Evolutionary conservation across 2,797 vertebrate genomes (phyloP).

Genomic region (Miichthys miiuy): DNA sequence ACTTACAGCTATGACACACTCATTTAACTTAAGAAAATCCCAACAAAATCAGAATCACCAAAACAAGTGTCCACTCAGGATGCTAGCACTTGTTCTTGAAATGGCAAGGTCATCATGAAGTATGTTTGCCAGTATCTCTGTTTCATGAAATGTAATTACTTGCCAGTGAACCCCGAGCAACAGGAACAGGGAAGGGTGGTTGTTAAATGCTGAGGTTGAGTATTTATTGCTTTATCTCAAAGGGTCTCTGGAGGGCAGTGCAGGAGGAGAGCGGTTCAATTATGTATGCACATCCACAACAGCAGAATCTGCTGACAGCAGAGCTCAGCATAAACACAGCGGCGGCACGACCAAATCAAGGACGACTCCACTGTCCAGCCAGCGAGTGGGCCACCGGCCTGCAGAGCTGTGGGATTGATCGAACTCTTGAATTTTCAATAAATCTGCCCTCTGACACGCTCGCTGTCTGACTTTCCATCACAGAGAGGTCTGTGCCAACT

Average conservation of each 20-base stretch:
- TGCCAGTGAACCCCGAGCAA: slow-evolving; percentile 24
- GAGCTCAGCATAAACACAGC: slow-evolving; percentile 51
- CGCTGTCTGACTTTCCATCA: slow-evolving; percentile 23
- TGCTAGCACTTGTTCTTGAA: not conserved
- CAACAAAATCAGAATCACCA: not conserved
- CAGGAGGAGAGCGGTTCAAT: slow-evolving; percentile 61
- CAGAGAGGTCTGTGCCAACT: slow-evolving; percentile 40
- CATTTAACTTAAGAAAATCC: not conserved
- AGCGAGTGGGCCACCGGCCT: slow-evolving; percentile 14
- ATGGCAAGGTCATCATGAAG: slow-evolving; percentile 28
- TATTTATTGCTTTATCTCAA: slow-evolving; percentile 66
- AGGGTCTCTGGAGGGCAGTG: slow-evolving; percentile 48
- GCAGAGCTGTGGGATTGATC: slow-evolving; percentile 55
- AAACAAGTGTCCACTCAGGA: slow-evolving; percentile 6
- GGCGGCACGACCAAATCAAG: slow-evolving; percentile 57
- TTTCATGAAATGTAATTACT: slow-evolving; percentile 56
- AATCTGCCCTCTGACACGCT: slow-evolving; percentile 62
- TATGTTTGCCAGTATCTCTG: slow-evolving; percentile 23
- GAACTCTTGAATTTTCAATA: slow-evolving; percentile 54
- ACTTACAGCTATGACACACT: not conserved
- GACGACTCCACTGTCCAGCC: slow-evolving; percentile 29
- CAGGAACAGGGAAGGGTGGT: slow-evolving; percentile 31
- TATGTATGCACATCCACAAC: slow-evolving; percentile 76
- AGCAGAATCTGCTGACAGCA: slow-evolving; percentile 78
- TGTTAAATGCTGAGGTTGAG: slow-evolving; percentile 64